phyloP scores from a whole-genome alignment of 2,888 invertebrate genomes.

The Leptopterna dolabrata region DNA sequence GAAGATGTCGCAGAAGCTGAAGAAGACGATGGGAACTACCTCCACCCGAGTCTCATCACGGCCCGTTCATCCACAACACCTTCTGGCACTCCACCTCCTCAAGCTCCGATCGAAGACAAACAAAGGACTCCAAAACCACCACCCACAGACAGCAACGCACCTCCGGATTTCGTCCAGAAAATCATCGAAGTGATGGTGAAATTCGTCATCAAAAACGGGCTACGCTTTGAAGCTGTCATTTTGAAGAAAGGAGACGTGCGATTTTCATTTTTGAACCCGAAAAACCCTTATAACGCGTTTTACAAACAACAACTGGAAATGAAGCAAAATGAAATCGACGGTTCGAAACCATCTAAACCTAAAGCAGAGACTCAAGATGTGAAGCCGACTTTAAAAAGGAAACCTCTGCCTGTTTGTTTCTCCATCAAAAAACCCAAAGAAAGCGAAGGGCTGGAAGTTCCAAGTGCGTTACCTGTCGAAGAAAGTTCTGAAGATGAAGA shows the following conservation, averaged over 20 bases:
- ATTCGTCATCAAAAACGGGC: constrained; percentile 95
- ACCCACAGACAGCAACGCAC: constrained; percentile 67
- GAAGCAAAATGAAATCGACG: constrained; percentile 39
- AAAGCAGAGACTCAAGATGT: background rate
- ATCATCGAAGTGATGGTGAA: constrained; percentile 97
- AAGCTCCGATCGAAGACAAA: constrained; percentile 16
- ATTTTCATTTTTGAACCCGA: constrained; percentile 86
- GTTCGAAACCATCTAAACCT: background rate
- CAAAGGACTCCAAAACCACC: constrained; percentile 33
- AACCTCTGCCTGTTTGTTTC: constrained; percentile 80
- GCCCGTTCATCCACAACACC: constrained; percentile 69
- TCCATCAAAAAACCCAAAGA: constrained; percentile 87
- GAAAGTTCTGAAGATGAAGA: constrained; percentile 59
- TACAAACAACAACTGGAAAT: constrained; percentile 54
- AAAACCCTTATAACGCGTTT: constrained; percentile 82
- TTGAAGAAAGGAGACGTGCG: constrained; percentile 84
- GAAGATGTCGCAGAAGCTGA: constrained; percentile 54
- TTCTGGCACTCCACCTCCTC: constrained; percentile 43
- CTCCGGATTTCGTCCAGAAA: constrained; percentile 84
- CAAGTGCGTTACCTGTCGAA: constrained; percentile 77
- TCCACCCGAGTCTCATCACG: constrained; percentile 83
- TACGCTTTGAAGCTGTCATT: constrained; percentile 90
- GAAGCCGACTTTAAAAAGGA: constrained; percentile 46
- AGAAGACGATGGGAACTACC: constrained; percentile 73
- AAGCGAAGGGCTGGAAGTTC: constrained; percentile 74